Conservation (phyloP, 2,797 vertebrate species). For the Lophius americanus region DNA sequence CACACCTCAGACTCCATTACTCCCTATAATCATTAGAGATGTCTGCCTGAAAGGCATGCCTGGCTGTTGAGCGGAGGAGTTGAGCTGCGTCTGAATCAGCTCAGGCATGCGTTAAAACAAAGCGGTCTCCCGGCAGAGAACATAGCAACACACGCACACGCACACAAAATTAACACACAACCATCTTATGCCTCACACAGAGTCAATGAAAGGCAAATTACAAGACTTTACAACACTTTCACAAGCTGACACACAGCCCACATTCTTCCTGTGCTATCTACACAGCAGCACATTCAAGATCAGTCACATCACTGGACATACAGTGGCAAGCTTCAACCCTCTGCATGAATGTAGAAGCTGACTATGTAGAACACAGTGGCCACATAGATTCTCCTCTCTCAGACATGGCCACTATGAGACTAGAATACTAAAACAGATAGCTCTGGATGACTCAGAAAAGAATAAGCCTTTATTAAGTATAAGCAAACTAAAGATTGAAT, state of each 20-base stretch:
- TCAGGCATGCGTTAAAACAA: constrained; percentile 83
- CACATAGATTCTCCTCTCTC: constrained; percentile 57
- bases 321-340: constrained; percentile 32
- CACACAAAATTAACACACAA: constrained; percentile 33
- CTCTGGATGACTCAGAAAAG: constrained; percentile 62
- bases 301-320: constrained; percentile 31
- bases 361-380: constrained; percentile 46
- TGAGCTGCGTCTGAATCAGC: constrained; percentile 75
- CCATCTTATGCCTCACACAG: constrained; percentile 40
- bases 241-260: constrained; percentile 23
- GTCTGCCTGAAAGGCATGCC: constrained; percentile 78
- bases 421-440: constrained; percentile 77
- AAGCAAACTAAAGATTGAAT: constrained; percentile 21
- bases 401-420: constrained; percentile 70
- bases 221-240: constrained; percentile 47
- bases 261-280: constrained; percentile 7
- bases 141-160: constrained; percentile 53
- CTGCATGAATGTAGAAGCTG: constrained; percentile 30
- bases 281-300: constrained; percentile 22
- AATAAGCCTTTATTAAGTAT: constrained; percentile 39
- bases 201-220: constrained; percentile 31
- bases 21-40: constrained; percentile 80
- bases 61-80: constrained; percentile 69
- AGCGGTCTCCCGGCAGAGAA: constrained; percentile 67
- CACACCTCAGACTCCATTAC: constrained; percentile 60